Evolutionary conservation across 2,113 vertebrate species (phyloP), one percentile per base, ranked within the genome.

Genomic region (Phocoena phocoena): DNA sequence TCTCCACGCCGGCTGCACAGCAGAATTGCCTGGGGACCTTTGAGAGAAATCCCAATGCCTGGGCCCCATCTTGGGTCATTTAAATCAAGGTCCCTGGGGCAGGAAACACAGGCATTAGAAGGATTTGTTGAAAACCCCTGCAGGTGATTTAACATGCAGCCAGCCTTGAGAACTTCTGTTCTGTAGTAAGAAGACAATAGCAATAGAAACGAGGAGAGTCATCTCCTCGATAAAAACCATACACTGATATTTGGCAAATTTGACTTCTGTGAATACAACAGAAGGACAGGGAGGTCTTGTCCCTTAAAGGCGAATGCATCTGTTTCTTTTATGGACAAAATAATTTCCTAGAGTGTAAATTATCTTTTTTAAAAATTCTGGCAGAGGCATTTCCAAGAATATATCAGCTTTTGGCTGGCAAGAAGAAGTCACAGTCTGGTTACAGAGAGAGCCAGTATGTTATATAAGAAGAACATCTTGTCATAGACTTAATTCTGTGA

Each of bases 341-440:
- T 96, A 93, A 90, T 97, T 98, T 97, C 92, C 96, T 97, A 92
- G 92, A 97, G 83, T 88, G 44, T 97, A 95, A 97, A 63, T 97
- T 96, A 91, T 93, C 84, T 84, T 92, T 70, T 23, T 28, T 2
- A 50, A 91, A 71, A 74, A 87, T 65, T 88, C 88, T 92, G 33
- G 60, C 84, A 88, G 95, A 96, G 55, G 90, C 13, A 77, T 95
- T 97, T 98, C 92, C 88, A 98, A 97, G 97, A 97, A 98, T 95
- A 96, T 96, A 93, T 89, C 96, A 97, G 89, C 25, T 95, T 98
- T 97, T 97, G 96, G 97, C 97, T 97, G 83, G 53, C n/a, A 23
- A 76, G 47, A 97, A 95, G 83, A 96, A 97, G 86, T 92, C 88
- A 97, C 97, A 98, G 96, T 97, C 92, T 98, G 97, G 97, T 96